Percentiles rank a stretch among this genome's conserved stretches.
phyloP scores from a whole-genome alignment of 2,797 vertebrate species.

The Gallirallus australis region DNA sequence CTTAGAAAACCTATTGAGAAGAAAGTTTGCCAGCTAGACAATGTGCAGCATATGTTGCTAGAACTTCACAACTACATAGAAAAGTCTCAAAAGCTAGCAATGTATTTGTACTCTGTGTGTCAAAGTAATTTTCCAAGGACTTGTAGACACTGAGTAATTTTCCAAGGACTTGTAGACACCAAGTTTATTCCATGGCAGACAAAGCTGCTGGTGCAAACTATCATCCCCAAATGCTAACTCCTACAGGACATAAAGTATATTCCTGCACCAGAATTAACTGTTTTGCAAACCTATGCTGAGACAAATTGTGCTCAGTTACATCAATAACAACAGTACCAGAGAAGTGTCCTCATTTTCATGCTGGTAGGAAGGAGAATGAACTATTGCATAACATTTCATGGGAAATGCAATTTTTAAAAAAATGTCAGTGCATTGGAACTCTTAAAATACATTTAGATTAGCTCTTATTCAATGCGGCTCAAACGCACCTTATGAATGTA shows the following conservation, averaged over 20 bases:
- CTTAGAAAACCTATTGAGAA: not conserved
- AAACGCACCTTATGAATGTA: not conserved
- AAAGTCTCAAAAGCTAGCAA: not conserved
- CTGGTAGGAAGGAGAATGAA: not conserved
- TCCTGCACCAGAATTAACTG: not conserved
- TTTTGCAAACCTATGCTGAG: not conserved
- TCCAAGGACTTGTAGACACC: not conserved
- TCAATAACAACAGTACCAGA: not conserved
- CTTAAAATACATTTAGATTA: not conserved
- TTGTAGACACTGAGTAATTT: not conserved
- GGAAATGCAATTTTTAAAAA: not conserved
- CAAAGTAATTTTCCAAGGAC: not conserved
- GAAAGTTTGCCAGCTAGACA: not conserved
- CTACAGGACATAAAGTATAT: not conserved
- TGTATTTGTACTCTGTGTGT: not conserved
- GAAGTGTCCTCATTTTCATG: not conserved
- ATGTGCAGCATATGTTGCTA: not conserved
- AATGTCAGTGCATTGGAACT: not conserved
- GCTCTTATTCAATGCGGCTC: slow-evolving; percentile 30
- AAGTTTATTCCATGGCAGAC: not conserved
- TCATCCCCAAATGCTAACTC: not conserved
- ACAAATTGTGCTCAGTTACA: not conserved
- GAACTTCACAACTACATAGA: not conserved
- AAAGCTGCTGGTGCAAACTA: not conserved
- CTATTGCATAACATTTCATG: not conserved